Base-by-base conservation (phyloP, 1,140 invertebrate genomes). In the Mactra quadrangularis region DNA sequence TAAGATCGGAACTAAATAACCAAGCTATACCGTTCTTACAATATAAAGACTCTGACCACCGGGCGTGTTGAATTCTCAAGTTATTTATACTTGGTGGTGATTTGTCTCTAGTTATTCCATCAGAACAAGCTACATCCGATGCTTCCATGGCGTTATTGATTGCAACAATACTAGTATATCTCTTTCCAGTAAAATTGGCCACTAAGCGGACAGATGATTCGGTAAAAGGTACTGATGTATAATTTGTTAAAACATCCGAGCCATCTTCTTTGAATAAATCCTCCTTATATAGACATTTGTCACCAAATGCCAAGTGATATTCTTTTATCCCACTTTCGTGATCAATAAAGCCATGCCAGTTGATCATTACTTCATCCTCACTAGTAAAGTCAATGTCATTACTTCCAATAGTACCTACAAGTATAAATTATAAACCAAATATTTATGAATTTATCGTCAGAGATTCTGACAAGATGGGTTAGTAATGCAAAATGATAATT, bases 331-430 rank as follows among this genome's bases (percentile, higher is more conserved):
- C 86, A 77, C 86, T 87, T 76, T 89, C 87, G 38, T 82, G 85
- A 47, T 89, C 87, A 29, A 82, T 70, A 70, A 87, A 89, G 3
- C 87, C 87, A 31, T 83, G 60, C 86, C 86, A 87, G 52, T 77
- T 53, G 25, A 85, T 82, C 38, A 68, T 41, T 27, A 87, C 29
- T 11, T 35, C 22, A 15, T 62, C 27, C 0, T 74, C 62, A 53
- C 86, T 87, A 29, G 82, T 86, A 55, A 82, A 89, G 64, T 89
- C 87, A 13, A 87, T 77, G 59, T 89, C 87, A 9, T 45, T 33
- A 13, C 41, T n/a, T 11, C 47, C 74, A 3, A 25, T n/a, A 4
- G 59, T 25, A n/a, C 87, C 71, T 75, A 17, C 6, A 60, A 60
- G 33, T 11, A 17, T 22, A 19, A 27, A 19, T 29, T 9, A 57